These are phyloP conservation scores for Odontocolon sp. DNA, from an alignment of 2,888 invertebrate genomes.

Conservation along the genomic window DNA sequence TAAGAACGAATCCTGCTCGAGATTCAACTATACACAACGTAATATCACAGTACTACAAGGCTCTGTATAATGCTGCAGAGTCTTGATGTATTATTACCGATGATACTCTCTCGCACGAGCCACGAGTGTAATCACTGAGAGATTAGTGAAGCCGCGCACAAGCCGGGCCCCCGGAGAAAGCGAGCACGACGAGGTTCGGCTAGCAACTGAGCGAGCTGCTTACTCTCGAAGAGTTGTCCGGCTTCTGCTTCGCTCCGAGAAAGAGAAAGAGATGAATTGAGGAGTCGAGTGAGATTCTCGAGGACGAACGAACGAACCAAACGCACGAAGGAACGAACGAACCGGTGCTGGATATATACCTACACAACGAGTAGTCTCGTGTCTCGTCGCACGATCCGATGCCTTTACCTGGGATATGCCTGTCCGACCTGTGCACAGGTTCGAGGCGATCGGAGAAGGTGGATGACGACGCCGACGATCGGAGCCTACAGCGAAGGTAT, in stretches of 20 bases:
- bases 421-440: conserved; percentile 58
- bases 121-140: conserved; percentile 14
- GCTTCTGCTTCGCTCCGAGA: conserved; percentile 47
- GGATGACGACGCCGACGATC: conserved; percentile 45
- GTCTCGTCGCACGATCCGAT: conserved; percentile 39
- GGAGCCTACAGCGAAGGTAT: conserved; percentile 26
- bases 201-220: conserved; percentile 56
- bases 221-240: conserved; percentile 40
- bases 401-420: conserved; percentile 49
- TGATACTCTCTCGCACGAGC: background rate
- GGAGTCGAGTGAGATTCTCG: conserved; percentile 37
- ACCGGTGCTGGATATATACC: conserved; percentile 38
- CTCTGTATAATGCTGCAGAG: background rate
- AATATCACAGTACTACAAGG: background rate
- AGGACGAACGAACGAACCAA: too few relatives aligned
- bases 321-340: too few relatives aligned
- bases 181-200: conserved; percentile 59
- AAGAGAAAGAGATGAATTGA: conserved; percentile 47
- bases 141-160: conserved; percentile 4
- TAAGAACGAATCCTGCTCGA: conserved; percentile 12
- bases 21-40: background rate
- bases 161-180: conserved; percentile 52
- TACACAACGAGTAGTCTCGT: conserved; percentile 8
- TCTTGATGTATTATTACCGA: conserved; percentile 6
- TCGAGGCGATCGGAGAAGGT: conserved; percentile 57